phyloP scores from a whole-genome alignment of 37 sponge, comb jelly and placozoan species.

The Aplysina aerophoba region DNA sequence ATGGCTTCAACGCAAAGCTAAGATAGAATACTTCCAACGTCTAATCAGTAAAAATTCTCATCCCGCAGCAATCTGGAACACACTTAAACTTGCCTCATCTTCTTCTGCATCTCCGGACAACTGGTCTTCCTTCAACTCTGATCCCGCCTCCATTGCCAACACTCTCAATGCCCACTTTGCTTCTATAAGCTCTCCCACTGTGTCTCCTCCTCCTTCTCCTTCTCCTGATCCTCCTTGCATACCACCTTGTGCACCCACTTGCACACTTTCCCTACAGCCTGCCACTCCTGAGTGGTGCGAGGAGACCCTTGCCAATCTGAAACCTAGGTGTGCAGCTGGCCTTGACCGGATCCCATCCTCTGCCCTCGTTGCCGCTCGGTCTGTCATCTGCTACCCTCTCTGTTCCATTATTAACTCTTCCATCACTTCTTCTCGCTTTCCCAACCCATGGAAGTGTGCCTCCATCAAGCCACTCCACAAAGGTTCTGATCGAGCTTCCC shows the following conservation, averaged over 20 bases:
- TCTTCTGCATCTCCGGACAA: not conserved
- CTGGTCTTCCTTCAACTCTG: constrained; percentile 4
- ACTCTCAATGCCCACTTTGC: not conserved
- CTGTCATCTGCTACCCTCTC: constrained; percentile 4
- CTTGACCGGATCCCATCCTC: not conserved
- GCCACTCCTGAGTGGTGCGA: constrained; percentile 4
- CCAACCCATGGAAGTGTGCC: no score
- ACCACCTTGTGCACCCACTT: no score
- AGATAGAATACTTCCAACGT: constrained; percentile 6
- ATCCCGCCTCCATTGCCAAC: not conserved
- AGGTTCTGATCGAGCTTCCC: no score
- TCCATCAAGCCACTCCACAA: no score
- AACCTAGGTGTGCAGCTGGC: not conserved
- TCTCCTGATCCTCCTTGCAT: no score
- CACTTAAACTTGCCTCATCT: not conserved
- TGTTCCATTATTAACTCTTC: not conserved
- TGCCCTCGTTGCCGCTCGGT: not conserved
- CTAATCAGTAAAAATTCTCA: not conserved
- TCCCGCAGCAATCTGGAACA: not conserved
- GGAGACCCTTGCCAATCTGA: not conserved
- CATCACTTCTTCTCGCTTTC: not conserved
- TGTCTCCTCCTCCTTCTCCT: no score
- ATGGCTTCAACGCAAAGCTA: constrained; percentile 10
- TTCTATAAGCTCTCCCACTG: not conserved
- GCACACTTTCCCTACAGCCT: not conserved